Evolutionary conservation across 2,113 vertebrate genomes (phyloP).

Genomic region (Vombatus ursinus): DNA sequence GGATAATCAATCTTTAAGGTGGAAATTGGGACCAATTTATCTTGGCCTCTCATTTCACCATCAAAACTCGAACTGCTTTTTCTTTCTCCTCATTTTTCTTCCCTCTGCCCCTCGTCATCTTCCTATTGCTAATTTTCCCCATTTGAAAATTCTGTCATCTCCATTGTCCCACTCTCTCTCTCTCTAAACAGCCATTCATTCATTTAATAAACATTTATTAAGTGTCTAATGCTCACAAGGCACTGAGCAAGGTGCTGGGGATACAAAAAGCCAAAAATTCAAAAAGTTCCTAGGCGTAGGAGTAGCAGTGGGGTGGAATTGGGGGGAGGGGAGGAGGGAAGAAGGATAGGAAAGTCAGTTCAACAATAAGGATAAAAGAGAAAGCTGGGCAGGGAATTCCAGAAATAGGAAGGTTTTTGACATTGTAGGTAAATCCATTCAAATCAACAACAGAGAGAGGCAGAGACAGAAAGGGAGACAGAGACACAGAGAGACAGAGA

Average conservation of each 20-base stretch:
- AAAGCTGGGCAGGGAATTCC: background rate
- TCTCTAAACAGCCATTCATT: background rate
- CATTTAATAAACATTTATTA: conserved; percentile 30
- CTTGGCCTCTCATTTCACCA: background rate
- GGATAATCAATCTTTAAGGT: conserved; percentile 39
- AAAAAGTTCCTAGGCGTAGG: background rate
- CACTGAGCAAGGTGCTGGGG: conserved; percentile 21
- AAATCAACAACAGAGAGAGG: background rate
- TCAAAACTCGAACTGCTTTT: conserved; percentile 16
- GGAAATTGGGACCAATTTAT: conserved; percentile 37
- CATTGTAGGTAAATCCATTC: background rate
- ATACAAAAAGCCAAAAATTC: conserved; percentile 22
- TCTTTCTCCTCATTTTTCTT: conserved; percentile 13
- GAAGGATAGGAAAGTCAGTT: rapidly evolving
- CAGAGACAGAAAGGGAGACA: too few relatives aligned
- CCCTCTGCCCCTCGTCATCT: background rate
- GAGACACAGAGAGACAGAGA: too few relatives aligned
- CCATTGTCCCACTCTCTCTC: rapidly evolving
- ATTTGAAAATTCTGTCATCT: background rate
- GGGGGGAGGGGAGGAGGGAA: too few relatives aligned
- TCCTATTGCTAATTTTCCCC: background rate
- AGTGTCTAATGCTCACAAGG: background rate
- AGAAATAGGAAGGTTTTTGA: background rate
- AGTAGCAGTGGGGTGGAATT: background rate
- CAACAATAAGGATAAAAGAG: background rate